Conservation (phyloP, 1,140 invertebrate species). For the Odontomachus brunneus region DNA sequence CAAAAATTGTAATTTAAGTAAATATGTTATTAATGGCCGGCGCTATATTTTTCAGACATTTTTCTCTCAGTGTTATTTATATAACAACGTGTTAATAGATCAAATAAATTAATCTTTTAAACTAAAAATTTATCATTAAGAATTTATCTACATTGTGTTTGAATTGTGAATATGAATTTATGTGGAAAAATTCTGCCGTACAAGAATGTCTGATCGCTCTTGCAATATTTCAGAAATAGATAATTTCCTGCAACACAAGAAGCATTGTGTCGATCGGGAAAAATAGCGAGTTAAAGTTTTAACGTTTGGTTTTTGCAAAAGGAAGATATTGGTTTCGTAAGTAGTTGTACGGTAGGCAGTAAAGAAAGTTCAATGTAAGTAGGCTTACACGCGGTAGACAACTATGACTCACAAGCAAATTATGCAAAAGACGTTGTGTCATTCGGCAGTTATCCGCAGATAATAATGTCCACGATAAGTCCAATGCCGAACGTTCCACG, state of each 20-base stretch:
- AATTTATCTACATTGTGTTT: too few species aligned
- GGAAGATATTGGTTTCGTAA: background rate
- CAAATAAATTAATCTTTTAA: background rate
- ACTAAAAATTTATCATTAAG: background rate
- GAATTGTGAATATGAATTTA: too few species aligned
- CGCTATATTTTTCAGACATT: too few species aligned
- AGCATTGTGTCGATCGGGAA: background rate
- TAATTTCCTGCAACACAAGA: background rate
- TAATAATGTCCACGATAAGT: constrained; percentile 1
- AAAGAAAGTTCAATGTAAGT: constrained; percentile 32
- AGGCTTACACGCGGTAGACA: background rate
- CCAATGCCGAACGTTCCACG: background rate
- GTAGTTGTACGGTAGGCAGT: background rate
- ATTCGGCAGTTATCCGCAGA: constrained; percentile 30
- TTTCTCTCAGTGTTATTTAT: too few species aligned
- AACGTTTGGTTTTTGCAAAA: background rate
- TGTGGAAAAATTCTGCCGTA: too few species aligned
- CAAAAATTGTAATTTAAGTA: too few species aligned
- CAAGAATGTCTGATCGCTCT: too few species aligned
- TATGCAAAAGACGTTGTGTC: constrained; percentile 47
- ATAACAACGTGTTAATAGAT: too few species aligned
- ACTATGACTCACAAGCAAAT: constrained; percentile 60
- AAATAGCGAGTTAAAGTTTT: background rate
- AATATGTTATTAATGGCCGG: too few species aligned
- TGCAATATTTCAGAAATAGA: too few species aligned